phyloP scores from a whole-genome alignment of 2,113 vertebrate species.

The Tautogolabrus adspersus region DNA sequence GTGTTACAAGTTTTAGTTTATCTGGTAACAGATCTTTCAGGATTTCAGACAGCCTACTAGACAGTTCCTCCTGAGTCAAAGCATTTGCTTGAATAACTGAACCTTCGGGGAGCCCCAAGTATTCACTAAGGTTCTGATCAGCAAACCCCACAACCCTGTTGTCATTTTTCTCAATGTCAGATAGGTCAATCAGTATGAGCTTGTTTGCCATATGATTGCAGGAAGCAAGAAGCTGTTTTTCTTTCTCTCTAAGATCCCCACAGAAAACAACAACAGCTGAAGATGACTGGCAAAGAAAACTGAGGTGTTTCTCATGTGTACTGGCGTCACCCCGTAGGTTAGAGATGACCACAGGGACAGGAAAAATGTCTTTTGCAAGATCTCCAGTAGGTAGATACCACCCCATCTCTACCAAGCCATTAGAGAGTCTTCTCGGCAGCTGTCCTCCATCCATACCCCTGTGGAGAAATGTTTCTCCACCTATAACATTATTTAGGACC shows the following conservation, averaged over 20 bases:
- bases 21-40: constrained; percentile 64
- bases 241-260: constrained; percentile 75
- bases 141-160: constrained; percentile 51
- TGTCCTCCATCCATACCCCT: constrained; percentile 69
- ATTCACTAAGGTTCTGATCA: constrained; percentile 43
- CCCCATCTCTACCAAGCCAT: constrained; percentile 85
- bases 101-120: constrained; percentile 57
- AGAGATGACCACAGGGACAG: constrained; percentile 78
- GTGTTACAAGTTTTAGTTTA: constrained; percentile 56
- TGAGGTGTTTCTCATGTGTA: constrained; percentile 71
- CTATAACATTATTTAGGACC: constrained; percentile 81
- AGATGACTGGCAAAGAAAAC: constrained; percentile 81
- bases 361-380: constrained; percentile 53
- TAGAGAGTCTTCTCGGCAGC: constrained; percentile 78
- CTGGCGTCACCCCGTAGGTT: constrained; percentile 84
- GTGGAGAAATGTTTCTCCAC: constrained; percentile 82
- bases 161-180: constrained; percentile 37
- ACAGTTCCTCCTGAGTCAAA: constrained; percentile 65
- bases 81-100: constrained; percentile 58
- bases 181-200: constrained; percentile 74
- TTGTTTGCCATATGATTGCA: constrained; percentile 65
- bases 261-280: constrained; percentile 84
- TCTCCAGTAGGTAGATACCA: constrained; percentile 83
- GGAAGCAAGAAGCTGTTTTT: constrained; percentile 76
- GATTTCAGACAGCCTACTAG: constrained; percentile 48